Evolutionary conservation across 2,113 vertebrate species (phyloP).

Genomic region (Symphodus melops): DNA sequence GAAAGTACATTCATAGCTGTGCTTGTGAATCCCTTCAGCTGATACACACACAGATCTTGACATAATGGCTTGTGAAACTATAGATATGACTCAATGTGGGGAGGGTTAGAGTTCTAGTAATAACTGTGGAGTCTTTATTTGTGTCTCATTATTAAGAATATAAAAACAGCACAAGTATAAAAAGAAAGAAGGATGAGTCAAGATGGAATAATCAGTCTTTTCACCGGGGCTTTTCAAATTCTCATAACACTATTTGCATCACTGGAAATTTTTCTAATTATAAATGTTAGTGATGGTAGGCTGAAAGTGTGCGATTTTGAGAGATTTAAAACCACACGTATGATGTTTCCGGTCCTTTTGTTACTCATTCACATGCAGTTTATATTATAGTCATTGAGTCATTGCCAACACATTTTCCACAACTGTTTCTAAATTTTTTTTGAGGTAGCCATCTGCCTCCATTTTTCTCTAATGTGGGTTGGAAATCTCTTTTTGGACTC

Average conservation of each 20-base stretch:
- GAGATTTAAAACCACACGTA: background rate
- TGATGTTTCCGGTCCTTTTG: background rate
- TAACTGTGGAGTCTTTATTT: no score
- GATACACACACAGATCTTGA: no score
- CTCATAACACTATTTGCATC: background rate
- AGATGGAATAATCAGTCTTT: background rate
- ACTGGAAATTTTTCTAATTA: background rate
- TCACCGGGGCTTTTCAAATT: background rate
- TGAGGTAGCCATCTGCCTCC: no score
- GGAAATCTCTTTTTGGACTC: background rate
- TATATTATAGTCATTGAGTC: no score
- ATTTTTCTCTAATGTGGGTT: background rate
- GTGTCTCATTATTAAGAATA: no score
- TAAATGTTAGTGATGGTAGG: background rate
- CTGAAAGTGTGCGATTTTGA: background rate
- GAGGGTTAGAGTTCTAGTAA: no score
- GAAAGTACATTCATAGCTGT: background rate
- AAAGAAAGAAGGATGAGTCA: background rate
- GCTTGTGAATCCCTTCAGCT: background rate
- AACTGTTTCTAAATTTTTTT: no score
- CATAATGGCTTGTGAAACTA: no score
- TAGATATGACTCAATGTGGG: no score
- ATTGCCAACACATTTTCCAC: no score
- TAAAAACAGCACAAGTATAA: constrained; percentile 6
- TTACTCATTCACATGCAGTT: background rate